Evolutionary conservation across 2,797 vertebrate species (phyloP).

Genomic region (Pseudochirops corinnae): DNA sequence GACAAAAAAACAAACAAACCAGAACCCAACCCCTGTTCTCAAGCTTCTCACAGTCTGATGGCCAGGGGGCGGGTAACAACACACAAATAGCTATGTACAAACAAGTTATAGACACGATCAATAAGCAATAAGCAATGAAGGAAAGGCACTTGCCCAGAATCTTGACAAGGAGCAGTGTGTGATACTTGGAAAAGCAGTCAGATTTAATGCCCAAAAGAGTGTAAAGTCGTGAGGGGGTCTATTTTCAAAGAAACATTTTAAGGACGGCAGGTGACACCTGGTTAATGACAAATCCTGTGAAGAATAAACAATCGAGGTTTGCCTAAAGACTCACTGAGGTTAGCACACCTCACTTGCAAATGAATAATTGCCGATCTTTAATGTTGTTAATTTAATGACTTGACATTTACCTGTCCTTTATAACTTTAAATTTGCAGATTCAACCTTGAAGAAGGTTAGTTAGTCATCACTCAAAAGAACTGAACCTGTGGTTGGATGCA

Average conservation of each 20-base stretch:
- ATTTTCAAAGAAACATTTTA: neutral
- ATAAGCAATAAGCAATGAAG: neutral
- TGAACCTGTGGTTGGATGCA: neutral
- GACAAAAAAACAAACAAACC: neutral
- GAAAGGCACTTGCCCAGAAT: neutral
- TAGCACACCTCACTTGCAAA: neutral
- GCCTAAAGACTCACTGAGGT: neutral
- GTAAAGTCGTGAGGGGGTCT: neutral
- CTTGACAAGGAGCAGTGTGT: neutral
- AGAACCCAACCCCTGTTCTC: neutral
- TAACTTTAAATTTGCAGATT: conserved; percentile 7
- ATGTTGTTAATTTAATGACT: conserved; percentile 6
- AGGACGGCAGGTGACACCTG: neutral
- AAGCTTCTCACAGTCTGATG: neutral
- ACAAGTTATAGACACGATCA: neutral
- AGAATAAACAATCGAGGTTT: neutral
- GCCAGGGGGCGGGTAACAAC: neutral
- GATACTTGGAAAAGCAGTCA: neutral
- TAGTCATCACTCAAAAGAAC: neutral
- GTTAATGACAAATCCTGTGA: conserved; percentile 1
- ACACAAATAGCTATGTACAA: neutral
- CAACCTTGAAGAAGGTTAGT: conserved; percentile 4
- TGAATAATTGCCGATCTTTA: neutral
- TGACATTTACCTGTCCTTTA: conserved; percentile 2
- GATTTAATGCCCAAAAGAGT: neutral